Base-by-base conservation (phyloP, 2,888 invertebrate genomes). In the Sarcophaga subvicina region DNA sequence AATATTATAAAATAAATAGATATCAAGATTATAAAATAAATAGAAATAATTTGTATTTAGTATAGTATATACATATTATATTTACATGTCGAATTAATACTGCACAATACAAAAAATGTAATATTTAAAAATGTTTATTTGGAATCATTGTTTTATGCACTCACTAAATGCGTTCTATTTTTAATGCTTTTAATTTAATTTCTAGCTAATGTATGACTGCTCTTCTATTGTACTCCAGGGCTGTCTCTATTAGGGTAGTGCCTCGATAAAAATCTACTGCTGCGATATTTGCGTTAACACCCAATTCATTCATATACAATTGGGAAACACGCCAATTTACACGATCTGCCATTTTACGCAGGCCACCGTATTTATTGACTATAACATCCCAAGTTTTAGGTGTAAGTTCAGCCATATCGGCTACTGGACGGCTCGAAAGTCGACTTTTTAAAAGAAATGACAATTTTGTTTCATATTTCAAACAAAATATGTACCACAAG, bases 331-430 rank as follows among this genome's bases (percentile, higher is more conserved):
- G 94, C 88, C 94, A 94, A 91, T 96, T 96, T 2, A 95, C 94
- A 27, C 93, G 91, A 88, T 96, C 95, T 5, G 96, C 96, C 93
- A 96, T 94, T 91, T 94, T 94, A 12, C 96, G 93, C 47, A 96
- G 92, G 54, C 95, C 95, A 54, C 95, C 95, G 10, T 94, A 94
- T 77, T 94, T 93, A 88, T 95, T 94, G 59, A 95, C 92, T 49
- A 96, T 93, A 4, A 96, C 94, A 88, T 95, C 95, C 91, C 94
- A 93, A 0, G 95, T 93, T 89, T 94, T 94, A 0, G 96, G 95
- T 0, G 96, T 96, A 67, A 96, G 90, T 91, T 96, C 95, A 0
- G 96, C 96, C 96, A 96, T 96, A 79, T 96, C 94, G 25, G 96
- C 95, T 89, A 95, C 93, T 2, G 94, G 93, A 10, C 93, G 91